Conservation (phyloP, 2,888 invertebrate species). For the Leuctra nigra region DNA sequence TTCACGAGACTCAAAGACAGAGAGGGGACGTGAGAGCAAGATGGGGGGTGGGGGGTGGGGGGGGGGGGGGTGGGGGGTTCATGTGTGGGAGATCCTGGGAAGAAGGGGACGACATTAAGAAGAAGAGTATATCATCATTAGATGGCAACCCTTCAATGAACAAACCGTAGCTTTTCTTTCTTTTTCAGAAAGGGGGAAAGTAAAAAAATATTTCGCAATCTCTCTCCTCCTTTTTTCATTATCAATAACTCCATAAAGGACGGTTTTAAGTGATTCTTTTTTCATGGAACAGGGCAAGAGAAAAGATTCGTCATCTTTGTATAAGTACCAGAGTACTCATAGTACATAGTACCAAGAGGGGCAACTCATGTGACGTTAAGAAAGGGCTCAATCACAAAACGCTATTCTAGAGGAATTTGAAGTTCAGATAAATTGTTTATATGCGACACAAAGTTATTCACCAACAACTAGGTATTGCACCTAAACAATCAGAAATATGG, state of each 20-base stretch:
- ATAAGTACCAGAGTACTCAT: too few species aligned
- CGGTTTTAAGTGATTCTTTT: too few species aligned
- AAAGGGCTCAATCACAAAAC: too few species aligned
- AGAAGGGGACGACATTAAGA: not conserved
- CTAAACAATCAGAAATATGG: too few species aligned
- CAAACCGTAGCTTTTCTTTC: not conserved
- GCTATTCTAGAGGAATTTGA: too few species aligned
- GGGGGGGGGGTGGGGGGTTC: not conserved
- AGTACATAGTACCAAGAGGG: too few species aligned
- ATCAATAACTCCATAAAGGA: constrained; percentile 12
- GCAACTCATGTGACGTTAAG: too few species aligned
- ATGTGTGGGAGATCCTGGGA: too few species aligned
- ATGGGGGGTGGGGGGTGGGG: constrained; percentile 3
- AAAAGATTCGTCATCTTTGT: too few species aligned
- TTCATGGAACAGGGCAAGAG: constrained; percentile 2
- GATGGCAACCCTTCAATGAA: constrained; percentile 10
- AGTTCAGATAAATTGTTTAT: too few species aligned
- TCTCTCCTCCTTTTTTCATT: not conserved
- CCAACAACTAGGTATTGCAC: too few species aligned
- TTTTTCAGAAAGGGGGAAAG: constrained; percentile 2
- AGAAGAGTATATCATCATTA: constrained; percentile 17
- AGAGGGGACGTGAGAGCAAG: constrained; percentile 1
- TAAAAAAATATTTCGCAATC: not conserved
- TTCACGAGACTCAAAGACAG: constrained; percentile 17
- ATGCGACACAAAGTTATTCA: too few species aligned